Percentiles rank a stretch among this genome's conserved stretches.
These are phyloP conservation scores for Passer domesticus DNA, from an alignment of 2,113 vertebrate species.

Conservation along the genomic window DNA sequence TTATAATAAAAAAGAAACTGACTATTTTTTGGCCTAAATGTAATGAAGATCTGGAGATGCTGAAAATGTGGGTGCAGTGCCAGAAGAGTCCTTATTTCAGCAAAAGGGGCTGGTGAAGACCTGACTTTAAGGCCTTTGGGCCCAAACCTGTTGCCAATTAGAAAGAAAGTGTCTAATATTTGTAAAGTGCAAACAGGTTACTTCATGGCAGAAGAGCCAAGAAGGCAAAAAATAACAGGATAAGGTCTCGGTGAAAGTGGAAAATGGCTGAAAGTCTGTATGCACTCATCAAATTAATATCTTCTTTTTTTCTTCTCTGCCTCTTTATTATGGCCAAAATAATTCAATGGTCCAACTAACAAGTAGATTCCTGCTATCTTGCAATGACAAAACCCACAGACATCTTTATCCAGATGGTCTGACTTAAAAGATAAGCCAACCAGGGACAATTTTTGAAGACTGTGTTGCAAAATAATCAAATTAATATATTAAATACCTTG, in stretches of 20 bases:
- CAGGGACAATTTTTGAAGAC: neutral
- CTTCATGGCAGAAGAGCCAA: neutral
- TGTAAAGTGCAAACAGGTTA: neutral
- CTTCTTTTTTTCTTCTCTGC: neutral
- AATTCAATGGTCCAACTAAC: neutral
- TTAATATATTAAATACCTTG: neutral
- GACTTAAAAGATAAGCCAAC: neutral
- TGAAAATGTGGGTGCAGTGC: neutral
- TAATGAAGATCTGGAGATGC: neutral
- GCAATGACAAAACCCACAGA: neutral
- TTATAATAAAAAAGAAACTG: neutral
- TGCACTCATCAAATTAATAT: neutral
- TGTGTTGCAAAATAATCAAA: neutral
- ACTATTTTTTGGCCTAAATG: neutral
- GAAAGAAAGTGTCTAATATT: neutral
- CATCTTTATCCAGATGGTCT: neutral
- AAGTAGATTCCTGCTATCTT: neutral
- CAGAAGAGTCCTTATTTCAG: neutral
- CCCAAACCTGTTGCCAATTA: neutral
- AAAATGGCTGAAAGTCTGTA: neutral
- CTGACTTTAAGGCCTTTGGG: neutral
- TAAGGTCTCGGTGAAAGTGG: neutral
- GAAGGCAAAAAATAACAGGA: neutral
- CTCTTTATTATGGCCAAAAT: neutral
- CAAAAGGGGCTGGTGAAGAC: neutral